Conservation (phyloP, 1,140 invertebrate genomes). For the Papilio polyxenes region DNA sequence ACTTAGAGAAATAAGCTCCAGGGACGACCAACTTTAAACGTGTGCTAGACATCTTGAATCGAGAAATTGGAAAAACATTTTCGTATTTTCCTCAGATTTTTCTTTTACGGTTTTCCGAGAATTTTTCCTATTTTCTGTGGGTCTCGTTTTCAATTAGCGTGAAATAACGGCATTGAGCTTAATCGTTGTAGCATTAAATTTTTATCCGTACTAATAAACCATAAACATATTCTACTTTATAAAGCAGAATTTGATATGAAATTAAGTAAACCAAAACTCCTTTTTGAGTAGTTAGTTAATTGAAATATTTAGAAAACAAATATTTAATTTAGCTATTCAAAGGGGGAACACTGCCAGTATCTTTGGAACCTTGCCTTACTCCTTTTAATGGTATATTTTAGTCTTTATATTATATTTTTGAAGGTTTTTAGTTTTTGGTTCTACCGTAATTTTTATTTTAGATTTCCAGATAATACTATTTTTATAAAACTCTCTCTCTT, state of each 20-base stretch:
- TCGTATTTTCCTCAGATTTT: conserved; percentile 12
- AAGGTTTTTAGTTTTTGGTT: too few relatives aligned
- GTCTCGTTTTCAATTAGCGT: neutral
- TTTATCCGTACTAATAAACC: neutral
- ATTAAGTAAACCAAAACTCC: neutral
- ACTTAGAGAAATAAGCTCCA: conserved; percentile 5
- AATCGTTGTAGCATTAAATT: neutral
- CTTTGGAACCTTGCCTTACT: too few relatives aligned
- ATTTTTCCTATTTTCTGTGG: neutral
- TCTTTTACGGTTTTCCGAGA: neutral
- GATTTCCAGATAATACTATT: too few relatives aligned
- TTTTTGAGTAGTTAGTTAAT: neutral
- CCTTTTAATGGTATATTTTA: too few relatives aligned
- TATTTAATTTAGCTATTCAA: too few relatives aligned
- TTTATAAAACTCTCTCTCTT: neutral
- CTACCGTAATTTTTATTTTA: too few relatives aligned
- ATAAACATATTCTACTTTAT: too few relatives aligned
- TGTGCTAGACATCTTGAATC: conserved; percentile 1
- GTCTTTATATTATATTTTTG: too few relatives aligned
- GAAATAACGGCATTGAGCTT: neutral
- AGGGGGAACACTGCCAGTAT: too few relatives aligned
- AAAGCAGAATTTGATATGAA: neutral
- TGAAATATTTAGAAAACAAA: neutral
- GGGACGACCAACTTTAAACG: neutral
- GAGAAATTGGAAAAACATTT: conserved; percentile 20